A percentile compares a stretch with the other conserved stretches of the same genome.
phyloP scores from a whole-genome alignment of 2,888 invertebrate genomes.

The Exocentrus adspersus region DNA sequence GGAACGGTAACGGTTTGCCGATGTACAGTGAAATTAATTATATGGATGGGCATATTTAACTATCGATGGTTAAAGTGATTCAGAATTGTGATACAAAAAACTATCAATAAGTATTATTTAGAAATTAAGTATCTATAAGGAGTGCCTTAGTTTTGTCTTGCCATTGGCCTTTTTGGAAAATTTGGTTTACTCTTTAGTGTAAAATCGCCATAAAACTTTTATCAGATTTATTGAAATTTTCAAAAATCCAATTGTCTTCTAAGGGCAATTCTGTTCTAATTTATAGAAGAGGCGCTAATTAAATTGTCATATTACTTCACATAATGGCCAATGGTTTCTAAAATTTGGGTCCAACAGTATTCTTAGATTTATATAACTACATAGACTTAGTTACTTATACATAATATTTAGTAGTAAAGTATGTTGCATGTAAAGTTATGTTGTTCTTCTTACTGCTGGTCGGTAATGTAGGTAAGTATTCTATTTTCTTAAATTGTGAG shows the following conservation, averaged over 20 bases:
- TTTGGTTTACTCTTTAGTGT: not conserved
- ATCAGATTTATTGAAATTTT: too few relatives aligned
- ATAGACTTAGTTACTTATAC: conserved; percentile 11
- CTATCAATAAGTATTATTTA: conserved; percentile 37
- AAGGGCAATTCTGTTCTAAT: too few relatives aligned
- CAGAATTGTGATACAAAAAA: conserved; percentile 40
- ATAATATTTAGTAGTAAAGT: too few relatives aligned
- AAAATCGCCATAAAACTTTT: too few relatives aligned
- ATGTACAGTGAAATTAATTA: conserved; percentile 55
- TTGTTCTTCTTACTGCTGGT: conserved; percentile 37
- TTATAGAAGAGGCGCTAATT: too few relatives aligned
- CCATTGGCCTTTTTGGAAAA: conserved; percentile 25
- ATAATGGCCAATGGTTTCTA: conserved; percentile 13
- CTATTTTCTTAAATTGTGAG: conserved; percentile 28
- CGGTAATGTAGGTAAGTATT: conserved; percentile 30
- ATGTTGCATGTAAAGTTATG: too few relatives aligned
- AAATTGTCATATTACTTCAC: too few relatives aligned
- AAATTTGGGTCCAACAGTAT: conserved; percentile 51
- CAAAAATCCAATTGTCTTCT: too few relatives aligned
- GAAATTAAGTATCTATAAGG: conserved; percentile 29
- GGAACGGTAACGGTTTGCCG: conserved; percentile 27
- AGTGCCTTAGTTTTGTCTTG: conserved; percentile 44
- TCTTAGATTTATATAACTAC: conserved; percentile 34
- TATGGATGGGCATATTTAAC: conserved; percentile 56
- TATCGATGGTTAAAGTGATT: conserved; percentile 26